Conservation (phyloP, 2,888 invertebrate species). For the Drosophila rellima region DNA sequence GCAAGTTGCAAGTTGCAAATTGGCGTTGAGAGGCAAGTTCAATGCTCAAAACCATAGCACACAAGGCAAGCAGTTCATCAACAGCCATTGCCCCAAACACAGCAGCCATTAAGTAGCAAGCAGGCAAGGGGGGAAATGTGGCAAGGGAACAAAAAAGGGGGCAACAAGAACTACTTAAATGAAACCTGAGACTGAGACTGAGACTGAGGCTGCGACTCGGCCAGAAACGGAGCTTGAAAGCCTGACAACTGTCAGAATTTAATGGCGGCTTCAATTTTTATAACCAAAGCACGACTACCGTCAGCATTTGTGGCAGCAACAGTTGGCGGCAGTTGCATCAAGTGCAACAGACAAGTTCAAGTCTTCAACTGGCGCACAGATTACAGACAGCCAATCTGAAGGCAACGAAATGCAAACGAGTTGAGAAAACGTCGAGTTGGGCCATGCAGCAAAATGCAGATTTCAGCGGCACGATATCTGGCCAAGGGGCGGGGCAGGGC, state of each 20-base stretch:
- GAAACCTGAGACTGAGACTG: constrained; percentile 6
- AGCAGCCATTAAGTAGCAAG: constrained; percentile 61
- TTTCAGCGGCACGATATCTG: constrained; percentile 76
- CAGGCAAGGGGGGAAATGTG: neutral
- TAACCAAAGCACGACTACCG: constrained; percentile 81
- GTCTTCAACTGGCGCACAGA: constrained; percentile 48
- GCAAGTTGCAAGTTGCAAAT: constrained; percentile 46
- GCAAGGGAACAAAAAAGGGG: neutral
- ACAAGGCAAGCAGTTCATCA: constrained; percentile 43
- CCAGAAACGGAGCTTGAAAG: constrained; percentile 35
- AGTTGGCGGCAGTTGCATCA: constrained; percentile 36
- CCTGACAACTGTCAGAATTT: constrained; percentile 82
- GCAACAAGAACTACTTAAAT: constrained; percentile 50
- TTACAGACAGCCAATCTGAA: constrained; percentile 71
- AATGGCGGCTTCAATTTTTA: constrained; percentile 82
- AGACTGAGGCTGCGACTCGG: too few relatives aligned
- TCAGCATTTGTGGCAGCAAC: constrained; percentile 41
- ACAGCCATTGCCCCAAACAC: constrained; percentile 43
- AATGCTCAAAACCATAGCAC: constrained; percentile 45
- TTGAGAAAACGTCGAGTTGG: constrained; percentile 19
- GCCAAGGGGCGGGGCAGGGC: neutral
- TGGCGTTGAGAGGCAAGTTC: constrained; percentile 39
- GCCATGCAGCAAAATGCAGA: constrained; percentile 71
- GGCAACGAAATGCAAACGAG: constrained; percentile 76
- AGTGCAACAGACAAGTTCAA: constrained; percentile 62